A percentile compares a stretch with the other conserved stretches of the same genome.
Conservation (phyloP, 2,888 invertebrate species). For the Orthonychiurus folsomi region DNA sequence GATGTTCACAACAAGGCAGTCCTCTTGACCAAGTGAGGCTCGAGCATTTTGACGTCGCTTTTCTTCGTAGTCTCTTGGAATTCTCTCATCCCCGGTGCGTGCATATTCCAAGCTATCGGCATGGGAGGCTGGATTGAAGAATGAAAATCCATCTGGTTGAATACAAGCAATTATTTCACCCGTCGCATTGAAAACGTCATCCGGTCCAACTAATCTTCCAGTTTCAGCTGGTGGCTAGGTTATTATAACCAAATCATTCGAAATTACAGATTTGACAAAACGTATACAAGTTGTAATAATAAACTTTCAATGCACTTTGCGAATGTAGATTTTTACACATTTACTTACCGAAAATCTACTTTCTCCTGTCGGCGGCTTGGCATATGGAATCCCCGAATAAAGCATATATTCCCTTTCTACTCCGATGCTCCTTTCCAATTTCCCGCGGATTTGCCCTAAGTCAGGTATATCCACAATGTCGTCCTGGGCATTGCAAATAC, state of each 20-base stretch:
- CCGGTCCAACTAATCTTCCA: neutral
- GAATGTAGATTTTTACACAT: no score
- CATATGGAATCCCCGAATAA: slow-evolving; percentile 5
- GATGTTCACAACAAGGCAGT: neutral
- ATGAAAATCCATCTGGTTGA: neutral
- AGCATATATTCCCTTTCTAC: neutral
- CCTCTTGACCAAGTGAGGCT: neutral
- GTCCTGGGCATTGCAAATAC: neutral
- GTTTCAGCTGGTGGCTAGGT: neutral
- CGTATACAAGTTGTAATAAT: neutral
- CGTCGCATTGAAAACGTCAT: slow-evolving; percentile 3
- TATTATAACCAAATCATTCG: neutral
- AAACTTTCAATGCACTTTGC: no score
- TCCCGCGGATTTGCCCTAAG: neutral
- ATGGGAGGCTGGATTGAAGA: neutral
- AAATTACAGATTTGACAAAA: neutral
- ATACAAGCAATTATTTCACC: neutral
- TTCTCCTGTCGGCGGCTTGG: neutral
- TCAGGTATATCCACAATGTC: neutral
- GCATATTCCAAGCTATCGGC: neutral
- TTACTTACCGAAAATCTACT: neutral
- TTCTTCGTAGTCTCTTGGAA: neutral
- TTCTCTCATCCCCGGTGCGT: neutral
- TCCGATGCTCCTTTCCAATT: neutral
- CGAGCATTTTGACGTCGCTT: neutral